Evolutionary conservation across 2,888 invertebrate species (phyloP).

Genomic region (Tridacna crocea): DNA sequence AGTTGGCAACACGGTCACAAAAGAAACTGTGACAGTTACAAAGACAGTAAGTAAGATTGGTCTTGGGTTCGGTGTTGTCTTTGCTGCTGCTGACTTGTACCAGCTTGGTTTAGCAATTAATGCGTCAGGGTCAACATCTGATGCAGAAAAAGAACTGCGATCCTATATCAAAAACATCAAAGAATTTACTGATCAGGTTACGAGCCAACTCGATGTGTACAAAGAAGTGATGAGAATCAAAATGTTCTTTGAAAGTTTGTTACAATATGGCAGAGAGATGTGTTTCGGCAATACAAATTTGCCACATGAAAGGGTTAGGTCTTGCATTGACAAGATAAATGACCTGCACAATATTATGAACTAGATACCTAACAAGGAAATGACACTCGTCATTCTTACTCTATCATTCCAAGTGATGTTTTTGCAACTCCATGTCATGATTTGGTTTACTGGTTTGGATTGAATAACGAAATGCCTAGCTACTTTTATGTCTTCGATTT

Average conservation of each 20-base stretch:
- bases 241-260: constrained; percentile 1
- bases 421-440: no score
- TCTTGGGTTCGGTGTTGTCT: constrained; percentile 1
- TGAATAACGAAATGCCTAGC: no score
- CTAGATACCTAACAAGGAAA: no score
- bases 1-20: not conserved
- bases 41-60: constrained; percentile 11
- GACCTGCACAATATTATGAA: not conserved
- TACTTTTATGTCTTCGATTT: no score
- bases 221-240: constrained; percentile 1
- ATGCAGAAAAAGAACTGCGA: constrained; percentile 7
- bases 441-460: no score
- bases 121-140: constrained; percentile 9
- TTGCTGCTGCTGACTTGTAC: constrained; percentile 16
- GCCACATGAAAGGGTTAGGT: not conserved
- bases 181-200: not conserved
- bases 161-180: not conserved
- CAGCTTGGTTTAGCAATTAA: not conserved
- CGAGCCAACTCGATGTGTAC: not conserved
- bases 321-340: not conserved
- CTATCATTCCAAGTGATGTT: no score
- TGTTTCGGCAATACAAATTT: not conserved
- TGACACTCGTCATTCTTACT: no score
- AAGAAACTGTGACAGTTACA: not conserved
- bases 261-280: not conserved